Base-by-base conservation (phyloP, 2,888 invertebrate species). In the Phortica okadai region DNA sequence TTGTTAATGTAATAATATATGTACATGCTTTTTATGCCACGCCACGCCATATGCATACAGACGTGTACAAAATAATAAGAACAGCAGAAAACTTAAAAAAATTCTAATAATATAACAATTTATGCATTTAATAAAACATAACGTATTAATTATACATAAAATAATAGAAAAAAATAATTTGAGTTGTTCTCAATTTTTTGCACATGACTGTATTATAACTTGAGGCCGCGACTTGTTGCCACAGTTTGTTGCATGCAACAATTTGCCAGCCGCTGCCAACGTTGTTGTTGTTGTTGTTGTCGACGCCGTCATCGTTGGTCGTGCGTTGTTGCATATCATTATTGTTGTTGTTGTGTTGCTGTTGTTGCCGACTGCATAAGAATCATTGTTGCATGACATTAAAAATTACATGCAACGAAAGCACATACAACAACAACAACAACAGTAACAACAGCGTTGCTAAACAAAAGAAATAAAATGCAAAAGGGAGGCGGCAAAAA, bases 291-390 rank as follows among this genome's bases (percentile, higher is more conserved):
- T 58, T 50, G 66, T n/a, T 74, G 67, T 59, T 14, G 45, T n/a
- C 33, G 25, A 33, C 25, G 59, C 59, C 25, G 59, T 8, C 59
- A 6, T 16, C 59, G 10, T 25, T 21, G 16, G 62, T 44, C 42
- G 42, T 33, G n/a, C 56, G 7, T 44, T 58, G 42, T 21, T 75
- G 11, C 54, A 44, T 64, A 50, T 76, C 59, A 41, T 77, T 72
- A 73, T 75, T 78, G 70, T 77, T 80, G 64, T 77, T 79, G 75
- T 76, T 78, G 62, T 58, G 21, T 42, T 25, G 41, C 33, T 72
- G 21, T 62, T 76, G 25, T 45, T 74, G 21, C 42, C 42, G 42
- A 66, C 8, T 66, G 42, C 66, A 66, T 45, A 25, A 69, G 69
- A 69, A 45, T 69, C 69, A 69, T 69, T 69, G 69, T 69, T 69